Evolutionary conservation across 2,113 vertebrate species (phyloP).

Genomic region (Serinus canaria): DNA sequence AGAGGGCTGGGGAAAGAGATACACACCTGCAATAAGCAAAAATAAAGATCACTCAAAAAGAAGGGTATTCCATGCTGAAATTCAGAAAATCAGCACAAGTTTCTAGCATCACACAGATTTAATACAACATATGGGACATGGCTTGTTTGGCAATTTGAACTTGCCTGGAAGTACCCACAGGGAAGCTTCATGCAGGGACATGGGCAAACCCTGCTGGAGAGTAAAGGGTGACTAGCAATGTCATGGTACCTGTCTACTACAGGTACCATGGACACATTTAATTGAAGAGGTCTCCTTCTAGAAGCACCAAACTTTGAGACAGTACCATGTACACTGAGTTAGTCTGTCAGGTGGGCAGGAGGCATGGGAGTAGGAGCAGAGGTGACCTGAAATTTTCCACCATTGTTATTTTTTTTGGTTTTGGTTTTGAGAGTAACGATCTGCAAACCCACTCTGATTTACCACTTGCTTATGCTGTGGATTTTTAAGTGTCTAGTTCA

Average conservation of each 20-base stretch:
- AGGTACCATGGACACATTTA: not conserved
- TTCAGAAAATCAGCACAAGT: not conserved
- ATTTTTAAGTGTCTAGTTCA: not conserved
- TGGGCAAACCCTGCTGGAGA: not conserved
- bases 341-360: not conserved
- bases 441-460: conserved; percentile 8
- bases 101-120: not conserved
- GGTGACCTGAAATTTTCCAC: not conserved
- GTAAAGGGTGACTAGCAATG: not conserved
- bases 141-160: not conserved
- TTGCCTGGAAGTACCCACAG: not conserved
- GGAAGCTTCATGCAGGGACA: not conserved
- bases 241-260: not conserved
- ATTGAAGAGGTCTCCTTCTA: not conserved
- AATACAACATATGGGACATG: not conserved
- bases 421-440: not conserved
- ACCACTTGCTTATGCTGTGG: not conserved
- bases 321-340: not conserved
- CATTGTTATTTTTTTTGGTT: not conserved
- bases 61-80: not conserved
- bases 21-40: not conserved
- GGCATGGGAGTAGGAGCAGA: not conserved
- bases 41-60: not conserved
- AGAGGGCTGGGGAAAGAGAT: not conserved
- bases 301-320: not conserved